Conservation (phyloP, 2,888 invertebrate species). For the Drosophila mayaguana region DNA sequence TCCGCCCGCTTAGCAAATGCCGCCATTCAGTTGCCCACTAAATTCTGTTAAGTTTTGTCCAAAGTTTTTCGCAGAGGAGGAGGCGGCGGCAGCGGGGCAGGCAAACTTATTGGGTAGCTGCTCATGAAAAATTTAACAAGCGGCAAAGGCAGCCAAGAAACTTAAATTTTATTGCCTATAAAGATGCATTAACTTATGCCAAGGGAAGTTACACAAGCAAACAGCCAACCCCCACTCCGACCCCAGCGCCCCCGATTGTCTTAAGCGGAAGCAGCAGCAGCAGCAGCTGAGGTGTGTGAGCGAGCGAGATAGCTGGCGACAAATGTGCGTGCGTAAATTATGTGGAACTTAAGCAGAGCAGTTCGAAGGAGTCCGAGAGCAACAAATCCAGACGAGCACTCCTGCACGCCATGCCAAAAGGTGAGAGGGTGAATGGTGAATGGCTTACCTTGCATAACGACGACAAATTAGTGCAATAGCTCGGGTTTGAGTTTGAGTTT, state of each 20-base stretch:
- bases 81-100: neutral
- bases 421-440: conserved; percentile 39
- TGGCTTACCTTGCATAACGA: conserved; percentile 64
- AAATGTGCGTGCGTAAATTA: conserved; percentile 74
- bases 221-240: neutral
- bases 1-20: conserved; percentile 17
- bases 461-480: conserved; percentile 60
- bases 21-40: conserved; percentile 63
- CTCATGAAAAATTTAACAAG: conserved; percentile 75
- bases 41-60: conserved; percentile 75
- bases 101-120: conserved; percentile 50
- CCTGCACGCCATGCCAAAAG: conserved; percentile 21
- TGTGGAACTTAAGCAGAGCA: conserved; percentile 43
- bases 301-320: conserved; percentile 59
- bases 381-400: conserved; percentile 33
- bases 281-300: conserved; percentile 12
- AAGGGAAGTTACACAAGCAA: conserved; percentile 5
- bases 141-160: conserved; percentile 60
- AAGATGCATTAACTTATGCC: conserved; percentile 79
- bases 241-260: conserved; percentile 7
- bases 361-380: conserved; percentile 16
- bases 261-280: conserved; percentile 36
- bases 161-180: conserved; percentile 82
- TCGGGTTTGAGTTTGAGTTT: no score
- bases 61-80: conserved; percentile 46